Conservation (phyloP, 2,797 vertebrate genomes). For the Spinus olivaceus region DNA sequence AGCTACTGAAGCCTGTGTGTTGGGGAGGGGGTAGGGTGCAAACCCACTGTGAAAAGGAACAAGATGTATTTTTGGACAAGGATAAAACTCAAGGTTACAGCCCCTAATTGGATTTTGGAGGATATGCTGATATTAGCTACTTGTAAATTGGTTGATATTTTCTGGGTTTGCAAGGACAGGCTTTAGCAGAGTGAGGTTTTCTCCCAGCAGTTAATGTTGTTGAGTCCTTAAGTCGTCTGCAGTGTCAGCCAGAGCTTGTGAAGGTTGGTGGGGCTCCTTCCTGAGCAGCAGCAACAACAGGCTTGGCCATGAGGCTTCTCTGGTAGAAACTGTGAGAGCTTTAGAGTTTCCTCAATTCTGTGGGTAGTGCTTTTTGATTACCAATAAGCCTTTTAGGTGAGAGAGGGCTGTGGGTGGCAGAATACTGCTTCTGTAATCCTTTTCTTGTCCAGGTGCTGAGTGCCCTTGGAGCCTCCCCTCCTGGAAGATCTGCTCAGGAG, state of each 20-base stretch:
- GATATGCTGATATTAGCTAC: constrained; percentile 34
- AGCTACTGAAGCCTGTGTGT: not conserved
- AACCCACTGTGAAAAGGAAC: not conserved
- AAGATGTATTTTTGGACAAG: constrained; percentile 8
- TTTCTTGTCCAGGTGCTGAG: not conserved
- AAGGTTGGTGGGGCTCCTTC: not conserved
- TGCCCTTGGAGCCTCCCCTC: constrained; percentile 11
- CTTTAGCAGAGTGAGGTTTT: not conserved
- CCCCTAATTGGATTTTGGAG: constrained; percentile 51
- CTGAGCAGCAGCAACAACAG: not conserved
- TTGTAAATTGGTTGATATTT: constrained; percentile 4
- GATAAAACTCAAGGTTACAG: constrained; percentile 33
- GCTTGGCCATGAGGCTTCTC: not conserved
- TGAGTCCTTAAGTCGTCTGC: not conserved
- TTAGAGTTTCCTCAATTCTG: not conserved
- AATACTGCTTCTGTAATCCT: not conserved
- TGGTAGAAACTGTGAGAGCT: not conserved
- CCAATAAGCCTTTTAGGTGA: constrained; percentile 2
- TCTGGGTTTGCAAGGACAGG: not conserved
- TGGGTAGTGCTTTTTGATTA: not conserved
- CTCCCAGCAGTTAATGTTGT: not conserved
- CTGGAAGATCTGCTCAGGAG: not conserved
- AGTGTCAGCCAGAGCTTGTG: not conserved
- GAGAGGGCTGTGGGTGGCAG: not conserved
- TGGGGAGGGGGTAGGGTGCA: not conserved